These are phyloP conservation scores for Drosophila aff. DNA, from an alignment of 1,140 invertebrate genomes.

Conservation along the genomic window DNA sequence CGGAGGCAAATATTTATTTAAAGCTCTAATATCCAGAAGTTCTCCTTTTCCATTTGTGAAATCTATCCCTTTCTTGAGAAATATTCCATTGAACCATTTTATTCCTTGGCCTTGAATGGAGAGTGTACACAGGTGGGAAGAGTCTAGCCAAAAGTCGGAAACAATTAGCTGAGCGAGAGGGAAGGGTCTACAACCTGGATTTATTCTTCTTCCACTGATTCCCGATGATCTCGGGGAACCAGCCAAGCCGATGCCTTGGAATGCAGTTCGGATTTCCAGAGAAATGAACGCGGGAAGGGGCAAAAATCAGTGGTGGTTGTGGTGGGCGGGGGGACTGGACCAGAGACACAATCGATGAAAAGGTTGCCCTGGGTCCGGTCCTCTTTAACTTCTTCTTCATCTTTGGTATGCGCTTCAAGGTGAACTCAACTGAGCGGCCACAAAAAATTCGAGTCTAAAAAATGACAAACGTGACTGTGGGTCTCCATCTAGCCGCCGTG, in stretches of 20 bases:
- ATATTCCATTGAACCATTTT: constrained; percentile 4
- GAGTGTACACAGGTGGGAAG: constrained; percentile 8
- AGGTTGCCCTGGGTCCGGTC: constrained; percentile 51
- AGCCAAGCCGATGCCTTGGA: constrained; percentile 64
- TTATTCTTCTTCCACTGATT: constrained; percentile 28
- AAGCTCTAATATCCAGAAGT: neutral
- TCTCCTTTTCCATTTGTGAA: neutral
- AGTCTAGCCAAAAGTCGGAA: constrained; percentile 52
- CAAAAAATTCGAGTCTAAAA: constrained; percentile 18
- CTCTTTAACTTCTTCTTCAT: constrained; percentile 5
- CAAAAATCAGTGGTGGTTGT: constrained; percentile 7
- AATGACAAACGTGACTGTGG: constrained; percentile 54
- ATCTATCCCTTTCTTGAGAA: neutral
- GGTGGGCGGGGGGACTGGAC: constrained; percentile 19
- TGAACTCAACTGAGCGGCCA: constrained; percentile 25
- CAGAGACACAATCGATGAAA: constrained; percentile 78
- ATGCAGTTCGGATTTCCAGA: constrained; percentile 74
- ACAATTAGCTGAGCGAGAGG: constrained; percentile 58
- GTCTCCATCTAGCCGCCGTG: constrained; percentile 8
- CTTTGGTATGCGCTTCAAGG: constrained; percentile 60
- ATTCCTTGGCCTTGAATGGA: constrained; percentile 13
- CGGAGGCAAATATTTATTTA: neutral
- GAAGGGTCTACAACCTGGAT: neutral
- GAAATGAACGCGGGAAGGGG: constrained; percentile 57
- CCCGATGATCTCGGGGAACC: constrained; percentile 53